phyloP scores from a whole-genome alignment of 2,888 invertebrate genomes.

The Parelbella ahira region DNA sequence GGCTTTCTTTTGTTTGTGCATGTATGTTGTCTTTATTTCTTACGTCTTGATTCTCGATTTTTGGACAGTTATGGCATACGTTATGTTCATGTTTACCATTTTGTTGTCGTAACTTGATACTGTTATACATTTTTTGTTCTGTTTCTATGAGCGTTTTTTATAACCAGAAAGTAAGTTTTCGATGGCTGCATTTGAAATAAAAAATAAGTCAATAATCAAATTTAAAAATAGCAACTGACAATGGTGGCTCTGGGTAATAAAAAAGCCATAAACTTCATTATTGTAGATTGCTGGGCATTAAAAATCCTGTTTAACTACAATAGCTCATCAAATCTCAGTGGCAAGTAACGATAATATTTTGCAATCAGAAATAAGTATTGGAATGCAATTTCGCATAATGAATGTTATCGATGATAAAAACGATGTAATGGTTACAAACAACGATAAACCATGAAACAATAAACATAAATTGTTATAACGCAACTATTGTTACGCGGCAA shows the following conservation, averaged over 20 bases:
- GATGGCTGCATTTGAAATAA: too few relatives aligned
- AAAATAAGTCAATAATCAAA: too few relatives aligned
- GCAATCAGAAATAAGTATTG: not conserved
- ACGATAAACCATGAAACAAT: constrained; percentile 2
- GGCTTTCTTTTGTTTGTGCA: constrained; percentile 28
- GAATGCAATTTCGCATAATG: constrained; percentile 1
- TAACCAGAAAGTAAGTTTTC: too few relatives aligned
- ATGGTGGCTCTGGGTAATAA: too few relatives aligned
- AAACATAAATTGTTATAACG: constrained; percentile 6
- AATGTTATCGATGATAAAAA: constrained; percentile 3
- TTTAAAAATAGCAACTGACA: too few relatives aligned
- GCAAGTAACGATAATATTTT: not conserved
- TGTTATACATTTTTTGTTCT: constrained; percentile 23
- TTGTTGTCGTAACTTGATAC: constrained; percentile 15
- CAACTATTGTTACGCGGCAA: constrained; percentile 11
- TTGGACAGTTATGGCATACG: constrained; percentile 20
- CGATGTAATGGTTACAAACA: constrained; percentile 1
- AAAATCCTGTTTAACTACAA: not conserved
- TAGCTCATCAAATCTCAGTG: not conserved
- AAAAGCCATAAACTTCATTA: too few relatives aligned
- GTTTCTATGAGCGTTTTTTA: too few relatives aligned
- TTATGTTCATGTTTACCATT: constrained; percentile 9
- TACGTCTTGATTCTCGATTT: constrained; percentile 22
- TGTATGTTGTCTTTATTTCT: constrained; percentile 22
- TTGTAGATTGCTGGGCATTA: too few relatives aligned